Percentiles rank a stretch among this genome's conserved stretches.
Conservation (phyloP, 1,140 invertebrate species). For the Diorhabda elongata region DNA sequence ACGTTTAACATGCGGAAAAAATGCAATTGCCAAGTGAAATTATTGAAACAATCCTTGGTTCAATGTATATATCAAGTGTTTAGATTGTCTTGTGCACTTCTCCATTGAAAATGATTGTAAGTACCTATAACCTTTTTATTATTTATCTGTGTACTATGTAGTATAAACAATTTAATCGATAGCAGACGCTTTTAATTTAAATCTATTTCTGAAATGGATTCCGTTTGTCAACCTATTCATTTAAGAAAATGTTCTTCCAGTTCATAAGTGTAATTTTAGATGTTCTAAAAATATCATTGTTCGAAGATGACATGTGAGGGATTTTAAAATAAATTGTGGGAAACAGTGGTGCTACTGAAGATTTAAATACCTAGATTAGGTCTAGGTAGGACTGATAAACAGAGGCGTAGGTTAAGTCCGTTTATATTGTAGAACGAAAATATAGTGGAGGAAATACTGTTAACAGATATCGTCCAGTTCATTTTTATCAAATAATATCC, state of each 20-base stretch:
- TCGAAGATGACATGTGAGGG: background rate
- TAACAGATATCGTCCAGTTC: too few species aligned
- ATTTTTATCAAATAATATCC: too few species aligned
- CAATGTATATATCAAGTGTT: background rate
- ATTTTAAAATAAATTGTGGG: background rate
- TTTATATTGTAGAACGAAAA: too few species aligned
- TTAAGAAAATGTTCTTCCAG: background rate
- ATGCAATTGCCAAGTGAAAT: constrained; percentile 16
- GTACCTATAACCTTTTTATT: constrained; percentile 1
- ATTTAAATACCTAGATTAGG: background rate
- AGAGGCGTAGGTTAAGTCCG: too few species aligned
- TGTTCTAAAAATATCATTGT: background rate
- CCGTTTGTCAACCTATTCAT: background rate
- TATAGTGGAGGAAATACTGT: too few species aligned
- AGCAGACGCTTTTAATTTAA: background rate
- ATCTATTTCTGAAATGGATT: background rate
- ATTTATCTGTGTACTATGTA: background rate
- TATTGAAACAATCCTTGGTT: constrained; percentile 10
- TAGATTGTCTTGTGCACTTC: background rate
- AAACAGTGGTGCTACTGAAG: background rate
- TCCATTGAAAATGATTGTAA: constrained; percentile 13
- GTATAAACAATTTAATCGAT: background rate
- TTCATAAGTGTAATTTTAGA: background rate
- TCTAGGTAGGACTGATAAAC: background rate
- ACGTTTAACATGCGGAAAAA: constrained; percentile 12